These are phyloP conservation scores for Allophyes oxyacanthae DNA, from an alignment of 2,888 invertebrate genomes.

Conservation along the genomic window DNA sequence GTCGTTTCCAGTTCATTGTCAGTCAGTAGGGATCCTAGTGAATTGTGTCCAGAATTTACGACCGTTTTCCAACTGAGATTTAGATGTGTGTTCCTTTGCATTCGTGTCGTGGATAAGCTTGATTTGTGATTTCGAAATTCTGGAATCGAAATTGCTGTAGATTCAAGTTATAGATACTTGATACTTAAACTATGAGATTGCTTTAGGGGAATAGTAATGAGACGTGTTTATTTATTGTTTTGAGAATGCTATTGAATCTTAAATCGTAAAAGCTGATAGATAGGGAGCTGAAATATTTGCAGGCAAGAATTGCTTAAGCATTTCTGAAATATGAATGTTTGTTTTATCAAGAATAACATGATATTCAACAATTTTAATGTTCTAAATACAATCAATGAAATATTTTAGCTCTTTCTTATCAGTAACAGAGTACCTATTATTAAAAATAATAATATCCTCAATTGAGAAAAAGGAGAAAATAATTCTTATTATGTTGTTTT, in stretches of 20 bases:
- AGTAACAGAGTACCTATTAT: too few species aligned
- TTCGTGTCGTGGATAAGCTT: conserved; percentile 50
- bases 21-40: conserved; percentile 50
- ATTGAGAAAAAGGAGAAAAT: too few species aligned
- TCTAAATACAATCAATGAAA: too few species aligned
- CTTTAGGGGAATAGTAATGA: conserved; percentile 43
- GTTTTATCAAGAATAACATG: too few species aligned
- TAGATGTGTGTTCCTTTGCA: conserved; percentile 55
- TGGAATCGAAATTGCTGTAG: conserved; percentile 28
- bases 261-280: conserved; percentile 10
- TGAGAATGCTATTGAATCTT: conserved; percentile 25
- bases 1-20: conserved; percentile 49
- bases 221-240: conserved; percentile 35
- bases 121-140: conserved; percentile 51
- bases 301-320: too few species aligned
- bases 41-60: conserved; percentile 53
- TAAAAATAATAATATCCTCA: too few species aligned
- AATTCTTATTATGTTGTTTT: neutral
- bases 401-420: too few species aligned
- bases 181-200: conserved; percentile 21
- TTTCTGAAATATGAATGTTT: too few species aligned
- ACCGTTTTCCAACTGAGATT: conserved; percentile 53
- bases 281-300: conserved; percentile 1
- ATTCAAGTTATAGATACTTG: conserved; percentile 23
- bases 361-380: too few species aligned